Conservation (phyloP, 2,888 invertebrate species). For the Petrolisthes cinctipes region DNA sequence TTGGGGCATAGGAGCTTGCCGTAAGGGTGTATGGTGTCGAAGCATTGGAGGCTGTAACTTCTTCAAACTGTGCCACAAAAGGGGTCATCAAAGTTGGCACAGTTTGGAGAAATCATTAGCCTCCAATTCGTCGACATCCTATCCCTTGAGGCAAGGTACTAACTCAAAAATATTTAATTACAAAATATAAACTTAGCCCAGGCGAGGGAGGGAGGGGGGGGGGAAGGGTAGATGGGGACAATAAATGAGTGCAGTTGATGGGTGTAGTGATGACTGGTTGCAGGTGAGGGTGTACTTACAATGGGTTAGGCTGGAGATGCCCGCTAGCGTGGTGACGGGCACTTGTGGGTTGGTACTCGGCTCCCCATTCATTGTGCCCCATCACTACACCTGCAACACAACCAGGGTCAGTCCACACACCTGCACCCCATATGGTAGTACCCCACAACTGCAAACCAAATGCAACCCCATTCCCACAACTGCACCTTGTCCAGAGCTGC, state of each 20-base stretch:
- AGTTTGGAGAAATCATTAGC: too few relatives aligned
- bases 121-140: too few relatives aligned
- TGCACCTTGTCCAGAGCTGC: too few relatives aligned
- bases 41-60: too few relatives aligned
- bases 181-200: background rate
- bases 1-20: too few relatives aligned
- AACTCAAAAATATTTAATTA: background rate
- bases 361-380: constrained; percentile 78
- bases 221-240: background rate
- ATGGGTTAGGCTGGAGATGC: constrained; percentile 96
- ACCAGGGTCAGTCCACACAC: constrained; percentile 32
- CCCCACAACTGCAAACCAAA: background rate
- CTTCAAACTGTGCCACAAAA: too few relatives aligned
- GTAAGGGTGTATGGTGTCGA: too few relatives aligned
- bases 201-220: background rate
- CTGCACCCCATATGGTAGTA: constrained; percentile 5
- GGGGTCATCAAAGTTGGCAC: too few relatives aligned
- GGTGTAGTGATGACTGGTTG: background rate
- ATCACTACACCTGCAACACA: constrained; percentile 63
- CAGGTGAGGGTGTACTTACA: constrained; percentile 75
- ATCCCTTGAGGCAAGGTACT: too few relatives aligned
- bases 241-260: background rate
- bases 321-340: constrained; percentile 97
- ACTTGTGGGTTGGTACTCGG: constrained; percentile 80
- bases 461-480: too few relatives aligned